Percentiles rank a stretch among this genome's conserved stretches.
phyloP scores from a whole-genome alignment of 2,888 invertebrate genomes.

The Opisthograptis luteolata region DNA sequence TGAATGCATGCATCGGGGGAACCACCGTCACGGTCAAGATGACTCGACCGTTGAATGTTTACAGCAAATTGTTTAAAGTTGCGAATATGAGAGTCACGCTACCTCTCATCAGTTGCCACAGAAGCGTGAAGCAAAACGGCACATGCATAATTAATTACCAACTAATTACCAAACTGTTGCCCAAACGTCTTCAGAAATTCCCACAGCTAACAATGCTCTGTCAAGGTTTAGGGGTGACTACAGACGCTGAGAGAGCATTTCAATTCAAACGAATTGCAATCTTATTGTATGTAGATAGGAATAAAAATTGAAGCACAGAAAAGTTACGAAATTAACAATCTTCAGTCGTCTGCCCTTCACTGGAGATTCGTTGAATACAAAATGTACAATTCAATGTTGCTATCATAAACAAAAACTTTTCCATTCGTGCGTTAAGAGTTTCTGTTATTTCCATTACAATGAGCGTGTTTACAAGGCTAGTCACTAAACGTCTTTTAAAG shows the following conservation, averaged over 20 bases:
- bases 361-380: slow-evolving; percentile 22
- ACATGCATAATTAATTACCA: slow-evolving; percentile 34
- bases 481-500: slow-evolving; percentile 9
- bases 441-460: slow-evolving; percentile 9
- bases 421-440: slow-evolving; percentile 12
- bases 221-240: slow-evolving; percentile 34
- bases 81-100: slow-evolving; percentile 14
- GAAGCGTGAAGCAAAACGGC: slow-evolving; percentile 17
- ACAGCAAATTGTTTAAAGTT: slow-evolving; percentile 11
- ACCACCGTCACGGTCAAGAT: slow-evolving; percentile 14
- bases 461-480: slow-evolving; percentile 7
- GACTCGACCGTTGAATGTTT: slow-evolving; percentile 6
- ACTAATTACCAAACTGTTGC: slow-evolving; percentile 34
- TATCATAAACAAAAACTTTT: slow-evolving; percentile 19
- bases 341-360: slow-evolving; percentile 24
- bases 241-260: neutral
- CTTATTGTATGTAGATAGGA: slow-evolving; percentile 15
- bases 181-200: slow-evolving; percentile 30
- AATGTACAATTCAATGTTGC: slow-evolving; percentile 16
- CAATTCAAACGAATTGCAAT: slow-evolving; percentile 15
- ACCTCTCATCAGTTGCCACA: slow-evolving; percentile 20
- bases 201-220: slow-evolving; percentile 34
- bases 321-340: slow-evolving; percentile 14
- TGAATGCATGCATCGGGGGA: slow-evolving; percentile 2
- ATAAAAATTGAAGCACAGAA: neutral